Conservation (phyloP, 1,140 invertebrate genomes). For the Diorhabda sublineata region DNA sequence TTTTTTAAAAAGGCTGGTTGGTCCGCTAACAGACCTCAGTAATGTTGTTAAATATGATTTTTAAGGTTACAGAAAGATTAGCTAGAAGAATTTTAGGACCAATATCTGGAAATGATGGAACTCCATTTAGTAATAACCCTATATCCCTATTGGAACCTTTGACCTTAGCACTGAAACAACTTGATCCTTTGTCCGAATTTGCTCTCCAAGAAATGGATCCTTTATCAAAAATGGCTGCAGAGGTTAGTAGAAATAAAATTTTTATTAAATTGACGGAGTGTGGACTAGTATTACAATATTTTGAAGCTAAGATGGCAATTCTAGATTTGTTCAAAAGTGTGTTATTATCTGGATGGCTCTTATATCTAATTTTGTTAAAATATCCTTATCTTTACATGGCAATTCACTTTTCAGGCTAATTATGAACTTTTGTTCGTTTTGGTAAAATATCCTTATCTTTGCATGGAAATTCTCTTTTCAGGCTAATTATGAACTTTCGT, state of each 20-base stretch:
- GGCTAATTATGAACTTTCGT: background rate
- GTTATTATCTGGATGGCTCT: no score
- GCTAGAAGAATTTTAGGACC: slow-evolving; percentile 47
- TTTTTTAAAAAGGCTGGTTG: no score
- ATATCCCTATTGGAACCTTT: slow-evolving; percentile 55
- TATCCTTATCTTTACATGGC: no score
- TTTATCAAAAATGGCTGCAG: slow-evolving; percentile 58
- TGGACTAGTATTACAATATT: no score
- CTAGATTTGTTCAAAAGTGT: no score
- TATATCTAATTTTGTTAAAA: no score
- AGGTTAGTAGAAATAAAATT: slow-evolving; percentile 50
- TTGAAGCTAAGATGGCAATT: no score
- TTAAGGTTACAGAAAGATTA: slow-evolving; percentile 51
- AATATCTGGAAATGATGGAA: slow-evolving; percentile 52
- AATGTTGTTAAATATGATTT: background rate
- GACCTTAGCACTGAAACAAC: slow-evolving; percentile 60
- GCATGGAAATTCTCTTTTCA: background rate
- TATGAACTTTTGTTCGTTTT: background rate
- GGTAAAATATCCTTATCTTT: no score
- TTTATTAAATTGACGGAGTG: background rate
- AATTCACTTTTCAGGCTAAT: background rate
- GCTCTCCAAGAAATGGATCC: slow-evolving; percentile 60
- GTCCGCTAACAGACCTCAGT: no score
- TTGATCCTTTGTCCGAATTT: slow-evolving; percentile 72
- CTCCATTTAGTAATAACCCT: slow-evolving; percentile 49